Evolutionary conservation across 2,113 vertebrate genomes (phyloP), one percentile per base, ranked within the genome.

Genomic region (Hemiscyllium ocellatum): DNA sequence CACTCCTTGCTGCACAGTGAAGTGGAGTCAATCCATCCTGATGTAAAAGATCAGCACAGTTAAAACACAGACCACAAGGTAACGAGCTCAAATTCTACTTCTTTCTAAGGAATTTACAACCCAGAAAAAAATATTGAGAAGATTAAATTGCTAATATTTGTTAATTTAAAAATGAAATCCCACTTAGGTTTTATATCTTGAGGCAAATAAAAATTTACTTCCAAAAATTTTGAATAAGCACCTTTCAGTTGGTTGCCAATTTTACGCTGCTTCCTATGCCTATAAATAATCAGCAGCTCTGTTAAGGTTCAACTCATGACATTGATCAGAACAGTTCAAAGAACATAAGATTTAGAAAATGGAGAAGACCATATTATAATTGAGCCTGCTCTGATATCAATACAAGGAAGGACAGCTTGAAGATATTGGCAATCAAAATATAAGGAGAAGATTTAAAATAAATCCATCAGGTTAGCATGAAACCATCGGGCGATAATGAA

Each of bases 11-110:
- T 0, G 99, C 99, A 96, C 99, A 99, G 96, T 99, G 99, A 72
- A 99, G 98, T 0, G 99, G 99, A 1, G 99, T 99, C 96, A 99
- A 97, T 17, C 99, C 99, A 15, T 99, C 99, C 99, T 99, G 96
- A 29, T 96, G 96, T 0, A 96, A 95, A 97, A 96, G 7, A 2
- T 96, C 37, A 96, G n/a, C 85, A 89, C 95, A 89, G 0, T 83
- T 95, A 96, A 33, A 97, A 95, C 29, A 96, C 2, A 10, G 15
- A 1, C 26, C 26, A 22, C 24, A 50, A 24, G 93, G 47, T 95
- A 19, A 52, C 42, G 52, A 52, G 94, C 15, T 56, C 65, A 80
- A 4, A 0, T 5, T 50, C 4, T 80, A 95, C 0, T 0, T 50
- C 61, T 20, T 47, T 29, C 13, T 89, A 95, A 72, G 91, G 33